Base-by-base conservation (phyloP, 2,797 vertebrate genomes). In the Rhabdomys pumilio region DNA sequence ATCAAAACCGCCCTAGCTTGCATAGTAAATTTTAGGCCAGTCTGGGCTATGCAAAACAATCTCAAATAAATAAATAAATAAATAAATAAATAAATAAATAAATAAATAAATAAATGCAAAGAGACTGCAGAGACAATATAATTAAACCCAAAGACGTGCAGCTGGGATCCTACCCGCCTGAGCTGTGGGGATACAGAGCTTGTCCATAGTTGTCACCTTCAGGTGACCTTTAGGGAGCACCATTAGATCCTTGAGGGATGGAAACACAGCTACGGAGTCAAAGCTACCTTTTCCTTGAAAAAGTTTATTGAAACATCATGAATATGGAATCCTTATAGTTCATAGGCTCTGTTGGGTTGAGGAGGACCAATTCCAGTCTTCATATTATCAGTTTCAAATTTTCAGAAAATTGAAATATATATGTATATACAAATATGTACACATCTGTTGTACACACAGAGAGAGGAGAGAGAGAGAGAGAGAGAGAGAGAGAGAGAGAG, bases 291-390 rank as follows among this genome's bases (percentile, higher is more conserved):
- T 91, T 90, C 59, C 76, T 86, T 69, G 0, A 84, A 72, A 61
- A 80, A 20, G 41, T 88, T 95, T 41, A 53, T 69, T 61, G 61
- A 77, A 77, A n/a, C 53, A 61, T 94, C 38, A 63, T 0, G 0
- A 96, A 92, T 73, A n/a, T 67, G 31, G 83, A 92, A 80, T 95
- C 59, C 63, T 96, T 87, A 93, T 82, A 89, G 92, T 96, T 69
- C 88, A 79, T 9, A 26, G 55, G 72, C 22, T 94, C 73, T 96
- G 57, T 65, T 82, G 63, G 73, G 31, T 76, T 83, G 34, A 96
- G 76, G 89, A 95, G 80, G 80, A 95, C 65, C 90, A 92, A 91
- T 93, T 96, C 97, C 92, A 73, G 76, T 82, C 93, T 96, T 93
- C 75, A 47, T 95, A 89, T 91, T 93, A 75, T 93, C 94, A 72